Evolutionary conservation across 2,888 invertebrate species (phyloP), one percentile per base, ranked within the genome.

Genomic region (Polylopha cassiicola): DNA sequence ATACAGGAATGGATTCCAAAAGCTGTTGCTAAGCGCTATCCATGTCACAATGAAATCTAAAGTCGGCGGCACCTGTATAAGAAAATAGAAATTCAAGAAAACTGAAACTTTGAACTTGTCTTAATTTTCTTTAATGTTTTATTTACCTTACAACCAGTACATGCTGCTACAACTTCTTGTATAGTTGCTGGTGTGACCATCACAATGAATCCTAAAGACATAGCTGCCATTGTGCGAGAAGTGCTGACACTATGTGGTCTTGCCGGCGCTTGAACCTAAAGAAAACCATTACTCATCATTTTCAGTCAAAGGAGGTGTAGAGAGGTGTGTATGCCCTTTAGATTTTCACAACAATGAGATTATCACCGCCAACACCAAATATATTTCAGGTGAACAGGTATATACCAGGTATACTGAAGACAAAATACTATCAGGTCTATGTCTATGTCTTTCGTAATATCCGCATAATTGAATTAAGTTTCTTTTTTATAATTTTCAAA

Each of bases 181-280:
- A 95, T 94, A 30, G 95, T 95, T 88, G 95, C 95, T 24, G 95
- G 95, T 43, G 95, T 95, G 51, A 95, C 95, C 89, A 95, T 91
- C 42, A 95, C 95, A 65, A 95, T 95, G 85, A 95, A 95, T 41
- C 94, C 94, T 62, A 95, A 86, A 44, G 95, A 95, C 90, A 95
- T 95, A 32, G 95, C 95, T 1, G 95, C 95, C 95, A 95, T 95
- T 47, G 95, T 94, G 57, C 95, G 87, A 22, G 95, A 94, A 8
- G 94, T 93, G 51, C 91, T 90, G 30, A 93, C 92, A 62, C 92
- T 92, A 58, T 93, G 89, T 38, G 92, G 89, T 56, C 93, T 58
- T 4, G 91, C 91, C 21, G 80, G 80, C 2, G 73, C 67, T 53
- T 73, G 84, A 24, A 82, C 74, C 69, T 79, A 64, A n/a, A 36